Percentiles rank a stretch among this genome's conserved stretches.
Conservation (phyloP, 1,140 invertebrate genomes). For the Anastrepha obliqua region DNA sequence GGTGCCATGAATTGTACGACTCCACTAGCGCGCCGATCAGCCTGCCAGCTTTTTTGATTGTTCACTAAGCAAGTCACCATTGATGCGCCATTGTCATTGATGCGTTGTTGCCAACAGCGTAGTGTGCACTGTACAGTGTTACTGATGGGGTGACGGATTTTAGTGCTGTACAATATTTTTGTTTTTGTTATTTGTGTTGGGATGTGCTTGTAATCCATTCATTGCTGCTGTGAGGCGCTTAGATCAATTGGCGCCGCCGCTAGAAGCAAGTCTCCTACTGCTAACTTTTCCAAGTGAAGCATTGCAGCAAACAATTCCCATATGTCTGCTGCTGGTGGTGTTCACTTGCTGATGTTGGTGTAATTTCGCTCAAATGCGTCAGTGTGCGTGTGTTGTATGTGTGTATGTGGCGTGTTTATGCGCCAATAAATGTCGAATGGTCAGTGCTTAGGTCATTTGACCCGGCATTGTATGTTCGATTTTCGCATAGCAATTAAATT, state of each 20-base stretch:
- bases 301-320: slow-evolving; percentile 52
- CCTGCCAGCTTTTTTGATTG: background rate
- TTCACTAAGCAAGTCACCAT: slow-evolving; percentile 26
- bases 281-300: background rate
- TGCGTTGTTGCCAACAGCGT: background rate
- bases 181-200: slow-evolving; percentile 3
- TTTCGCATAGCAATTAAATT: slow-evolving; percentile 51
- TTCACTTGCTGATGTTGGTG: slow-evolving; percentile 13
- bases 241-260: slow-evolving; percentile 51
- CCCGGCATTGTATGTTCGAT: slow-evolving; percentile 37
- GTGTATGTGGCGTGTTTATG: slow-evolving; percentile 12
- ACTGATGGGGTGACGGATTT: slow-evolving; percentile 47
- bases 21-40: background rate
- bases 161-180: slow-evolving; percentile 23
- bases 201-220: slow-evolving; percentile 4
- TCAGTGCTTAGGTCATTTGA: slow-evolving; percentile 18
- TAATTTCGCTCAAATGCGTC: background rate
- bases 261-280: background rate
- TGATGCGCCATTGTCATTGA: slow-evolving; percentile 37
- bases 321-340: slow-evolving; percentile 18
- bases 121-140: background rate
- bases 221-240: slow-evolving; percentile 33
- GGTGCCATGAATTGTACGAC: slow-evolving; percentile 3
- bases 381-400: background rate
- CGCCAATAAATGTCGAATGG: slow-evolving; percentile 49